Evolutionary conservation across 2,113 vertebrate genomes (phyloP).

Genomic region (Rhynchomys soricoides): DNA sequence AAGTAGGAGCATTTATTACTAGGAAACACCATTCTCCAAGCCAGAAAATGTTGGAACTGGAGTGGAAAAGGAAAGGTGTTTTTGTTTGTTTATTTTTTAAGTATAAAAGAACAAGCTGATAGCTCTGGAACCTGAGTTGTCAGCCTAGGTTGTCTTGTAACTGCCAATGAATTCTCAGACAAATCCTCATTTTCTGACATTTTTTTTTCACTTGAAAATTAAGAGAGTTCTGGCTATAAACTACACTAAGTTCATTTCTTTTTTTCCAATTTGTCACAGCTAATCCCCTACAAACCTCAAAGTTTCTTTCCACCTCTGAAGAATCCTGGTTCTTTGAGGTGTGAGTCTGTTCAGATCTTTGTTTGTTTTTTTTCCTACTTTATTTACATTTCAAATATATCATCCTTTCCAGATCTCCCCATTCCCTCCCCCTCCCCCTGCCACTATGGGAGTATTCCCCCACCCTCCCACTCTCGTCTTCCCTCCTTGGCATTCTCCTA

Average conservation of each 20-base stretch:
- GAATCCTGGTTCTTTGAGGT: too few species aligned
- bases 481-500: too few species aligned
- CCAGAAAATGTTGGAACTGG: background rate
- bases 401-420: too few species aligned
- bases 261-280: too few species aligned
- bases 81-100: background rate
- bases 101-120: background rate
- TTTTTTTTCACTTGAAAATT: conserved; percentile 39
- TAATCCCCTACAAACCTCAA: too few species aligned
- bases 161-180: background rate
- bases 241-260: background rate
- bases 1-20: background rate
- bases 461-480: too few species aligned
- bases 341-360: too few species aligned
- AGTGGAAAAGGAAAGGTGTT: background rate
- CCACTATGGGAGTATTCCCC: too few species aligned
- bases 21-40: background rate
- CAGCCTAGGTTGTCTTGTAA: background rate
- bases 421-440: too few species aligned
- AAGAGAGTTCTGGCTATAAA: background rate
- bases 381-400: too few species aligned
- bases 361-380: too few species aligned
- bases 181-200: background rate
- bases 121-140: conserved; percentile 13
- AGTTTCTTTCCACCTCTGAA: too few species aligned